These are phyloP conservation scores for Plagodis pulveraria DNA, from an alignment of 2,888 invertebrate genomes.

Conservation along the genomic window DNA sequence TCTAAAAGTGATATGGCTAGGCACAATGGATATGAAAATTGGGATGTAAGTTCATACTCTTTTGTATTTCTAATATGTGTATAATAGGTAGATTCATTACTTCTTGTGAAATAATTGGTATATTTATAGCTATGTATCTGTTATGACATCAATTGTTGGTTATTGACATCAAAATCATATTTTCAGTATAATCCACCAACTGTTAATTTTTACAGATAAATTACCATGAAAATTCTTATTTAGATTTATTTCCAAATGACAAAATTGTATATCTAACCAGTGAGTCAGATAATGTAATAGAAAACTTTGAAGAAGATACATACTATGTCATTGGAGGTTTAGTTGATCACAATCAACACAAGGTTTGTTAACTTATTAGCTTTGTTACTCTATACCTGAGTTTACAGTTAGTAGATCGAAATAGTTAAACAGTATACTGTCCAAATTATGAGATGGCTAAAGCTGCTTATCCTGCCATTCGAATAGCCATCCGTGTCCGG, in stretches of 20 bases:
- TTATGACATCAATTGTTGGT: too few species aligned
- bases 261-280: conserved; percentile 96
- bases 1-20: conserved; percentile 90
- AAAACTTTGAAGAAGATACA: conserved; percentile 89
- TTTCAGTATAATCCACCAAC: neutral
- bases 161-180: too few species aligned
- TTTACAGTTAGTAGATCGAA: too few species aligned
- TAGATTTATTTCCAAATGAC: conserved; percentile 89
- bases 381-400: neutral
- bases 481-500: too few species aligned
- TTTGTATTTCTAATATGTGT: too few species aligned
- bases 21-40: conserved; percentile 95
- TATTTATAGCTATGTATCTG: too few species aligned
- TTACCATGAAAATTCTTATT: conserved; percentile 88
- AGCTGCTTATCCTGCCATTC: too few species aligned
- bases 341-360: conserved; percentile 98
- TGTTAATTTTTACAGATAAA: conserved; percentile 82
- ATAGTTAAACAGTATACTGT: too few species aligned
- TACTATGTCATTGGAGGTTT: conserved; percentile 98
- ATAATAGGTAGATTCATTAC: too few species aligned
- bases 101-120: too few species aligned
- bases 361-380: conserved; percentile 74
- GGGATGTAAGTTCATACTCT: conserved; percentile 90
- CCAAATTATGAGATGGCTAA: too few species aligned
- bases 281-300: conserved; percentile 95